phyloP scores from a whole-genome alignment of 2,113 vertebrate genomes.

The Caloenas nicobarica region DNA sequence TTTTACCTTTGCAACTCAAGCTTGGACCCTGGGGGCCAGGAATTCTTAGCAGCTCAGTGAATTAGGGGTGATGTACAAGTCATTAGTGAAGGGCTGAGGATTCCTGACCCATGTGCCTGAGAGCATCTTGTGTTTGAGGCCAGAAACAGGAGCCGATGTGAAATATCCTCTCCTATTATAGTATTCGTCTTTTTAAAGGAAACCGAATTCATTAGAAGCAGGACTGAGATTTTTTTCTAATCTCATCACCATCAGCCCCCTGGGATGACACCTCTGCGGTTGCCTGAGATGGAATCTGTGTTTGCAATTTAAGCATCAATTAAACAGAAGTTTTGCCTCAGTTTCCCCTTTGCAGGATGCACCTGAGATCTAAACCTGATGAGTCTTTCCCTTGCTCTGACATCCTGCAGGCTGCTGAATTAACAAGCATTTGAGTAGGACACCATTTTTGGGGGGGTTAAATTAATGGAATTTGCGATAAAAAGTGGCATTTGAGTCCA shows the following conservation, averaged over 20 bases:
- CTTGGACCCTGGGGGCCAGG: background rate
- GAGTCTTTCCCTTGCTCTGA: background rate
- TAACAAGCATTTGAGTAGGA: background rate
- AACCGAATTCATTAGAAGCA: background rate
- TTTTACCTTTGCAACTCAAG: background rate
- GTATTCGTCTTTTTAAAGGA: conserved; percentile 22
- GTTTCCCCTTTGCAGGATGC: background rate
- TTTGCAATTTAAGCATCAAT: background rate
- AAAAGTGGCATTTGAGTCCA: background rate
- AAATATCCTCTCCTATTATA: conserved; percentile 10
- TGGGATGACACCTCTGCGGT: background rate
- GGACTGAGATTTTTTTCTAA: background rate
- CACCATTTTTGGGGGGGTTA: fast-evolving
- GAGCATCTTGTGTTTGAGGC: background rate
- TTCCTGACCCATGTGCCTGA: background rate
- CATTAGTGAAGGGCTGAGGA: background rate
- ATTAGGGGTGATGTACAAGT: background rate
- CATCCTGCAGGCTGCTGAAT: background rate
- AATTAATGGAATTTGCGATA: background rate
- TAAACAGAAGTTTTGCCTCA: background rate
- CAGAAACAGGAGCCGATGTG: background rate
- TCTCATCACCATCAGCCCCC: background rate
- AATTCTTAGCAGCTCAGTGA: background rate
- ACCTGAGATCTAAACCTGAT: background rate
- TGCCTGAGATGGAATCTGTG: background rate